Percentiles rank a stretch among this genome's conserved stretches.
phyloP scores from a whole-genome alignment of 2,113 vertebrate species.

The Nestor notabilis region DNA sequence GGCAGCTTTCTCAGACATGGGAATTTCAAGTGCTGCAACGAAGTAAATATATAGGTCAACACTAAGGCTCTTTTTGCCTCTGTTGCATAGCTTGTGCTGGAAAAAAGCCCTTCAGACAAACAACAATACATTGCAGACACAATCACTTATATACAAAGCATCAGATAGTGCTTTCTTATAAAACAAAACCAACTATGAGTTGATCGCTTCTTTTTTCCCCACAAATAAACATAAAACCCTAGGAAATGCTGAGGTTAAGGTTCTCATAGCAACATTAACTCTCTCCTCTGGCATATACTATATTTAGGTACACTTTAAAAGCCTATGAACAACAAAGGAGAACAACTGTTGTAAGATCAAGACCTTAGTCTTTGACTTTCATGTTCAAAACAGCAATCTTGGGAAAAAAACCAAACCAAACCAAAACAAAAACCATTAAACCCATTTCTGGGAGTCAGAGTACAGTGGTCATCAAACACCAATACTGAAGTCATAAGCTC shows the following conservation, averaged over 20 bases:
- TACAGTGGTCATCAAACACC: not conserved
- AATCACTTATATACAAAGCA: not conserved
- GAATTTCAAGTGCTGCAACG: conserved; percentile 3
- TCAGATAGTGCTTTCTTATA: not conserved
- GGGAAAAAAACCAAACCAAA: not conserved
- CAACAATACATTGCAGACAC: not conserved
- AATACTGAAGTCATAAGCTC: not conserved
- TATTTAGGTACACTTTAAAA: conserved; percentile 57
- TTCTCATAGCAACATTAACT: conserved; percentile 70
- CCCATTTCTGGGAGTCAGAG: not conserved
- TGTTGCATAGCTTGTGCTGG: not conserved
- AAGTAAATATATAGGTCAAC: conserved; percentile 40
- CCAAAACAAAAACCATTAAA: not conserved
- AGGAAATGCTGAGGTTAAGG: conserved; percentile 61
- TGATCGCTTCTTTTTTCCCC: not conserved
- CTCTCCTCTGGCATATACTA: conserved; percentile 50
- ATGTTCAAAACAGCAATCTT: not conserved
- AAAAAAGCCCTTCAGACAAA: not conserved
- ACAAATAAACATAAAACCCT: conserved; percentile 15
- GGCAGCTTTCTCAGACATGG: not conserved
- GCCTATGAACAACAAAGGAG: conserved; percentile 23
- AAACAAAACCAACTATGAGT: not conserved
- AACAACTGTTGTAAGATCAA: not conserved
- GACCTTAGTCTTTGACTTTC: not conserved
- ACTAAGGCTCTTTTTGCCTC: not conserved